Base-by-base conservation (phyloP, 2,888 invertebrate species). In the Oligia fasciuncula region DNA sequence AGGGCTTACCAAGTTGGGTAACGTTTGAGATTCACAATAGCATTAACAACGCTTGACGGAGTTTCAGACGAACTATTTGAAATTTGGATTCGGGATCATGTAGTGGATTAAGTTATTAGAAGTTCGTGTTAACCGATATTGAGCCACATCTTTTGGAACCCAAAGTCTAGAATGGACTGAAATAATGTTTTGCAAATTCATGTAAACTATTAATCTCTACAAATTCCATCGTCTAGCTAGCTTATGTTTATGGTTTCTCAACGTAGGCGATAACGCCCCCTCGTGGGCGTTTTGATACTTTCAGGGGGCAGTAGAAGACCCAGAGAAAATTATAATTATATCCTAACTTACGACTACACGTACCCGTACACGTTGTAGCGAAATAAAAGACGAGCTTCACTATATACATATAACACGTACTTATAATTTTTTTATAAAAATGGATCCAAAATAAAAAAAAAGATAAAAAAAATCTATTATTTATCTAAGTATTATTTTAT, bases 21-120 rank as follows among this genome's bases (percentile, higher is more conserved):
- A 79, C 51, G 17, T 77, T 78, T 60, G 54, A 23, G 57, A 40
- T 70, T 63, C 54, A 79, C 65, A 79, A 81, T 77, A 79, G 77
- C 69, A 76, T 84, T 87, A 86, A 72, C 76, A 77, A 81, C 80
- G n/a, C 57, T 40, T 69, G 79, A 84, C 65, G 75, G 73, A 85
- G n/a, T 77, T 75, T 63, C 43, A 79, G 67, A 62, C n/a, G 6
- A 79, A 78, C 77, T 79, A 77, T 80, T 60, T 46, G 14, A 51
- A 79, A 75, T 79, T 66, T 70, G 63, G 54, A 74, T 60, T 67
- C 13, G 14, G 40, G 49, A 29, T 14, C 57, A 29, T 54, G 40
- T 54, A 62, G 35, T 49, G n/a, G 66, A 83, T 84, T 78, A 73
- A 65, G 73, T 54, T 73, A 62, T 74, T 80, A 57, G 70, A 73